Conservation (phyloP, 2,888 invertebrate genomes). For the Polylopha cassiicola region DNA sequence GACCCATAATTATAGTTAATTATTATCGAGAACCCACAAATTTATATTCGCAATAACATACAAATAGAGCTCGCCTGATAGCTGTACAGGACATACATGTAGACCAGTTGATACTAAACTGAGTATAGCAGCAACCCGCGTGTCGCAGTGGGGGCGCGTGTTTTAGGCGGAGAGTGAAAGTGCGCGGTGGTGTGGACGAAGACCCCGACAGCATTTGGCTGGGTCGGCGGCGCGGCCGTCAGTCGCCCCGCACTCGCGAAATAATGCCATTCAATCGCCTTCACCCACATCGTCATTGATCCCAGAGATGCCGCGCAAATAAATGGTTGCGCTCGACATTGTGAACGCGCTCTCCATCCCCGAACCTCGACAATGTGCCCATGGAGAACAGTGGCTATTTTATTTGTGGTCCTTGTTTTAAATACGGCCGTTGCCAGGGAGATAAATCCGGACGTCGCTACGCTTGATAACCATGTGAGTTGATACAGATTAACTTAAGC, state of each 20-base stretch:
- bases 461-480: slow-evolving; percentile 63
- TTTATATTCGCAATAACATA: no score
- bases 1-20: no score
- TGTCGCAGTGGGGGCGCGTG: slow-evolving; percentile 37
- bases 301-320: slow-evolving; percentile 68
- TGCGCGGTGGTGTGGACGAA: slow-evolving; percentile 64
- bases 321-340: slow-evolving; percentile 48
- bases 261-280: slow-evolving; percentile 63
- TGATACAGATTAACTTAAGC: slow-evolving; percentile 8
- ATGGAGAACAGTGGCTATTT: slow-evolving; percentile 66
- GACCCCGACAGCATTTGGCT: slow-evolving; percentile 59
- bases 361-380: slow-evolving; percentile 64
- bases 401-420: slow-evolving; percentile 56
- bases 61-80: no score
- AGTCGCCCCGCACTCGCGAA: slow-evolving; percentile 69
- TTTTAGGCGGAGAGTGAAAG: slow-evolving; percentile 69
- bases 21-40: no score
- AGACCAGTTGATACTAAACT: neutral
- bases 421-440: slow-evolving; percentile 45
- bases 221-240: slow-evolving; percentile 71
- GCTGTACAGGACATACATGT: no score
- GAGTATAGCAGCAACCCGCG: slow-evolving; percentile 7
- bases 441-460: slow-evolving; percentile 43
- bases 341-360: slow-evolving; percentile 33
- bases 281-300: slow-evolving; percentile 59